phyloP scores from a whole-genome alignment of 2,888 invertebrate species.

The Rhamnusium bicolor region DNA sequence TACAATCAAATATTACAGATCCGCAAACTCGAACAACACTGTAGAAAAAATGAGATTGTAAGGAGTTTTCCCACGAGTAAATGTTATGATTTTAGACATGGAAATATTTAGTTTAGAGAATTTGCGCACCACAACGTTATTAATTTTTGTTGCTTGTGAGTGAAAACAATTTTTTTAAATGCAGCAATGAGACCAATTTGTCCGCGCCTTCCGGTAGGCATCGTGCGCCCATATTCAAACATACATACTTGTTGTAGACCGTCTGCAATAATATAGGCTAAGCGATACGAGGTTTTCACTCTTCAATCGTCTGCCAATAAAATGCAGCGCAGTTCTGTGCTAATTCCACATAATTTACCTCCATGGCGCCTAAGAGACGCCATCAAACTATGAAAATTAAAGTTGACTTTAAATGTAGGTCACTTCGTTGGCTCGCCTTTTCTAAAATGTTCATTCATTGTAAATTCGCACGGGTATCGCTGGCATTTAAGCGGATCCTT shows the following conservation, averaged over 20 bases:
- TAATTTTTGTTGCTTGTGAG: too few species aligned
- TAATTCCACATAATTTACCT: slow-evolving; percentile 28
- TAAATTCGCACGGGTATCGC: slow-evolving; percentile 18
- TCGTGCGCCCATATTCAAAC: slow-evolving; percentile 12
- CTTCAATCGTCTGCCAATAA: slow-evolving; percentile 24
- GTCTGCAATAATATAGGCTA: slow-evolving; percentile 13
- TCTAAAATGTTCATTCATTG: slow-evolving; percentile 28
- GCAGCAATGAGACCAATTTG: not conserved
- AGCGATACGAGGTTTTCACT: slow-evolving; percentile 18
- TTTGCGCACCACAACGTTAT: too few species aligned
- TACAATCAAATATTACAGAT: too few species aligned
- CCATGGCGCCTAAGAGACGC: slow-evolving; percentile 29
- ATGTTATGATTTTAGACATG: too few species aligned
- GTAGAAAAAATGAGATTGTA: too few species aligned
- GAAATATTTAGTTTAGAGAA: too few species aligned
- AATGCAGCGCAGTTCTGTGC: slow-evolving; percentile 24
- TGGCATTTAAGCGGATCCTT: slow-evolving; percentile 2
- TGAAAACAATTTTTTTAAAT: too few species aligned
- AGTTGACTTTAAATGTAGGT: slow-evolving; percentile 30
- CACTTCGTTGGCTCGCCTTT: slow-evolving; percentile 23
- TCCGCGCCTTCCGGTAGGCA: not conserved
- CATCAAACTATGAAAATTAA: slow-evolving; percentile 31
- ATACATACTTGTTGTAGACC: not conserved
- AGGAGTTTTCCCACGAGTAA: too few species aligned
- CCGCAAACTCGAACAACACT: too few species aligned